These are phyloP conservation scores for Dioctria linearis DNA, from an alignment of 2,888 invertebrate species.

Conservation along the genomic window DNA sequence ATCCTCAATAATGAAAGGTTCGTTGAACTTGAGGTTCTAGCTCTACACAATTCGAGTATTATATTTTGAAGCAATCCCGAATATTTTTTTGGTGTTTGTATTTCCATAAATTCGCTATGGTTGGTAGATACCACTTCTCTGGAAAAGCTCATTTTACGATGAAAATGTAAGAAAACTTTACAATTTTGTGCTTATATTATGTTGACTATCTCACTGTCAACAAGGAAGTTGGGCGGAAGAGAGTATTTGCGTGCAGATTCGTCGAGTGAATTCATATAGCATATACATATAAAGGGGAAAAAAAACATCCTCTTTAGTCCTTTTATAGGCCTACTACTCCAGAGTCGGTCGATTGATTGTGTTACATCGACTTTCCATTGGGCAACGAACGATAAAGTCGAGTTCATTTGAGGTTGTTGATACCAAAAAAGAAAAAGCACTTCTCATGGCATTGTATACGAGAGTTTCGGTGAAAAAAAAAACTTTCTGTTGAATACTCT, in stretches of 20 bases:
- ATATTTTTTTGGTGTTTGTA: neutral
- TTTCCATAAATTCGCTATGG: neutral
- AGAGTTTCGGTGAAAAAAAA: too few species aligned
- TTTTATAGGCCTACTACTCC: conserved; percentile 1
- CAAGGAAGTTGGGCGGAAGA: neutral
- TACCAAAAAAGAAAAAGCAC: neutral
- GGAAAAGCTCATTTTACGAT: neutral
- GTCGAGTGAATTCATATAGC: neutral
- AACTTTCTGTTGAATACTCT: too few species aligned
- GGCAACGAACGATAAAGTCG: conserved; percentile 44
- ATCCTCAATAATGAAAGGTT: neutral
- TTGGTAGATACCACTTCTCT: too few species aligned
- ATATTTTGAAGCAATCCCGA: neutral
- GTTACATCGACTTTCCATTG: conserved; percentile 39
- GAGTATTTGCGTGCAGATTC: neutral
- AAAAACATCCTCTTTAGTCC: neutral
- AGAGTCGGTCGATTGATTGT: conserved; percentile 34
- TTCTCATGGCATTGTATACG: too few species aligned
- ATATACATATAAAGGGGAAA: neutral
- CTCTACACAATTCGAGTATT: neutral
- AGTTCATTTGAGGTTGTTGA: conserved; percentile 49
- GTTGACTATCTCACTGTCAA: too few species aligned
- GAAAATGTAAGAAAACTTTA: too few species aligned
- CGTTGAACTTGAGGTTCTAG: neutral
- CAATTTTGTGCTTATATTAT: neutral